Percentiles rank a stretch among this genome's conserved stretches.
phyloP scores from a whole-genome alignment of 2,888 invertebrate species.

The Andricus quercusramuli region DNA sequence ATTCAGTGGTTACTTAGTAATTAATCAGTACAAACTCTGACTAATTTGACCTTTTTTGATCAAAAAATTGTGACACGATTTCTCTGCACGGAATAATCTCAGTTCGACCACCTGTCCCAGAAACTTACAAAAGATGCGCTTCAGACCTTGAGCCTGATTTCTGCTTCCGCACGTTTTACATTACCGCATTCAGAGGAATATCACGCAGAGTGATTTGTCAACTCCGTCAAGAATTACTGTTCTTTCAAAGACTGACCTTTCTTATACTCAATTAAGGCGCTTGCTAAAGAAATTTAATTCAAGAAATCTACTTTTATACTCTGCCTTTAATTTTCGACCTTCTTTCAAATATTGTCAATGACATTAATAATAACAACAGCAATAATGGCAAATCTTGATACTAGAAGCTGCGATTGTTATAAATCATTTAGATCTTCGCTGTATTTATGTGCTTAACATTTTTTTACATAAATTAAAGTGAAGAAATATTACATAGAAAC shows the following conservation, averaged over 20 bases:
- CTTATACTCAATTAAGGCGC: not conserved
- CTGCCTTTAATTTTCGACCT: not conserved
- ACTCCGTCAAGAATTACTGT: not conserved
- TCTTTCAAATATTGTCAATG: not conserved
- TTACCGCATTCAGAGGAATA: not conserved
- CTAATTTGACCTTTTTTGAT: no score
- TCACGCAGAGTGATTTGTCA: not conserved
- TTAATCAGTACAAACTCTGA: no score
- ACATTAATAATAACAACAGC: not conserved
- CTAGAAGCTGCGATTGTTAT: not conserved
- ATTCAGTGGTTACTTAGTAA: no score
- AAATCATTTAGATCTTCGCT: not conserved
- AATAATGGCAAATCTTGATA: not conserved
- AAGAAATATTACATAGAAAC: not conserved
- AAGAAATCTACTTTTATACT: not conserved
- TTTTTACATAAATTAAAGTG: not conserved
- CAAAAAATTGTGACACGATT: not conserved
- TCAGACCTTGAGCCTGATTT: not conserved
- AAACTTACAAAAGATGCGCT: slow-evolving; percentile 17
- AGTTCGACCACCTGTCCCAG: slow-evolving; percentile 7
- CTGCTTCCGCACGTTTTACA: slow-evolving; percentile 3
- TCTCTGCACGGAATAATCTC: not conserved
- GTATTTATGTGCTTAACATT: not conserved
- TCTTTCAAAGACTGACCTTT: not conserved
- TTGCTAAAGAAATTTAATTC: not conserved